A percentile compares a stretch with the other conserved stretches of the same genome.
phyloP scores from a whole-genome alignment of 2,888 invertebrate genomes.

The Drosophila tanythrix region DNA sequence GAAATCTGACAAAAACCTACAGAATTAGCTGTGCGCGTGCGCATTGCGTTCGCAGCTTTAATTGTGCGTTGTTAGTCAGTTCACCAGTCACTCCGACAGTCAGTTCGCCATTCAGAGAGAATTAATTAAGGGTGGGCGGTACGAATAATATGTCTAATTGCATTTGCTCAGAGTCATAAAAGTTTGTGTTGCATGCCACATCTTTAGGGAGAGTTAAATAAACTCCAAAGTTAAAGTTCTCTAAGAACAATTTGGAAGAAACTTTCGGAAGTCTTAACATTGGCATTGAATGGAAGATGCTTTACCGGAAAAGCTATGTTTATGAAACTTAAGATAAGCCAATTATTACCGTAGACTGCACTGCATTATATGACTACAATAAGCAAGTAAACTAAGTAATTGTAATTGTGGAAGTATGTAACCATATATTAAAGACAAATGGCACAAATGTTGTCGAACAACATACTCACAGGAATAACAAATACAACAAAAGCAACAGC shows the following conservation, averaged over 20 bases:
- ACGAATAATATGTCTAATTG: slow-evolving; percentile 63
- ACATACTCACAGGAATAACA: slow-evolving; percentile 25
- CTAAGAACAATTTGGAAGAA: not conserved
- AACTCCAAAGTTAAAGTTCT: slow-evolving; percentile 1
- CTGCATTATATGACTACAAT: not conserved
- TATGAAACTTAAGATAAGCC: not conserved
- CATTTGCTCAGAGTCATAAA: slow-evolving; percentile 46
- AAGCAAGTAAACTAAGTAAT: too few species aligned
- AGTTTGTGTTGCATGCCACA: slow-evolving; percentile 1
- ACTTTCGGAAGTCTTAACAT: not conserved
- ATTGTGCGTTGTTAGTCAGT: slow-evolving; percentile 51
- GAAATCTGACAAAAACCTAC: slow-evolving; percentile 62
- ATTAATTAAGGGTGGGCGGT: slow-evolving; percentile 73
- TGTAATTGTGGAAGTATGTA: not conserved
- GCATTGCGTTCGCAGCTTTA: slow-evolving; percentile 58
- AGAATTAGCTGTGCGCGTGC: slow-evolving; percentile 52
- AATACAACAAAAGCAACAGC: slow-evolving; percentile 22
- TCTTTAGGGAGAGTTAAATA: slow-evolving; percentile 3
- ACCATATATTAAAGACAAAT: slow-evolving; percentile 37
- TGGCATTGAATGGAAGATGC: not conserved
- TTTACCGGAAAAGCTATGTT: not conserved
- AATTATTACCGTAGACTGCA: not conserved
- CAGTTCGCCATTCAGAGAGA: slow-evolving; percentile 1
- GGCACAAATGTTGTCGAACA: slow-evolving; percentile 29
- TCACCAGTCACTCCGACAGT: slow-evolving; percentile 16